A percentile compares a stretch with the other conserved stretches of the same genome.
These are phyloP conservation scores for Molossus molossus DNA, from an alignment of 2,797 vertebrate species.

Conservation along the genomic window DNA sequence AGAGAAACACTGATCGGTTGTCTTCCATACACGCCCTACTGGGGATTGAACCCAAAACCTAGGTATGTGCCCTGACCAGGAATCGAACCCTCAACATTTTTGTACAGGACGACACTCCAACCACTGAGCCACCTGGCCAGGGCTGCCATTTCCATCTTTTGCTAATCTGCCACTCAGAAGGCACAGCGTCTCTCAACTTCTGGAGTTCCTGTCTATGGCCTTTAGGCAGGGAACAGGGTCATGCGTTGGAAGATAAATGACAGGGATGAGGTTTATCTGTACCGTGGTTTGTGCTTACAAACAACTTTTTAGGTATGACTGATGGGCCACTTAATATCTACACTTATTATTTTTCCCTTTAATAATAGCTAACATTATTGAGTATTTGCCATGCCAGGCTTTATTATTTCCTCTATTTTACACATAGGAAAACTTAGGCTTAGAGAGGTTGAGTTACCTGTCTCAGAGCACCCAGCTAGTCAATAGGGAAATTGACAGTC, in stretches of 20 bases:
- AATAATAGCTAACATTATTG: not conserved
- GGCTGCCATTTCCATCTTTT: not conserved
- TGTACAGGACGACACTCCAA: not conserved
- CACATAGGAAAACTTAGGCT: not conserved
- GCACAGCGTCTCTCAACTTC: not conserved
- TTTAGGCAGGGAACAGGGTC: not conserved
- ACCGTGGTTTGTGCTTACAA: not conserved
- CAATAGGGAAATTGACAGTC: not conserved
- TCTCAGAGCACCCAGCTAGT: not conserved
- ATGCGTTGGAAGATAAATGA: not conserved
- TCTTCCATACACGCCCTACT: not conserved
- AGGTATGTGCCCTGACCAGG: not conserved
- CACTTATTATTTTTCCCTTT: conserved; percentile 13
- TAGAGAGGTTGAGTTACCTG: not conserved
- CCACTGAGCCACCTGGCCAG: not conserved
- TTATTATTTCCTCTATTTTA: not conserved
- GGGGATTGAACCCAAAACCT: not conserved
- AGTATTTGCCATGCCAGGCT: not conserved
- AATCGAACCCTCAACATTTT: not conserved
- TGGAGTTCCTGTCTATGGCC: not conserved
- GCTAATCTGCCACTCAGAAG: not conserved
- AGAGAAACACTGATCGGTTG: not conserved
- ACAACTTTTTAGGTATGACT: not conserved
- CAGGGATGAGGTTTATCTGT: not conserved
- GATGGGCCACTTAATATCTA: not conserved